A percentile compares a stretch with the other conserved stretches of the same genome.
Evolutionary conservation across 2,888 invertebrate species (phyloP).

Genomic region (Eurytoma californica): DNA sequence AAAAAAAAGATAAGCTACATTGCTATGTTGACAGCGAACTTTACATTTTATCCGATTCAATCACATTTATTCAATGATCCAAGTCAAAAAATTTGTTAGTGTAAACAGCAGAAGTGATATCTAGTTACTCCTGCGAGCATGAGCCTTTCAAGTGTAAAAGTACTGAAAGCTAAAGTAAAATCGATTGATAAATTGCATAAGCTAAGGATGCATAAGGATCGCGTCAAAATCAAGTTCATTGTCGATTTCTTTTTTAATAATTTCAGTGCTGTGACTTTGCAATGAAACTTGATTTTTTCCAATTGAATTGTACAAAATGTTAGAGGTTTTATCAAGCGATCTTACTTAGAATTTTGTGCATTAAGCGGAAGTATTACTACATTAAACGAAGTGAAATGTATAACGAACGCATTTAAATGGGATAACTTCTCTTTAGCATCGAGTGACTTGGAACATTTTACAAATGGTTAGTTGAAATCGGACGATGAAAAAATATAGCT

Average conservation of each 20-base stretch:
- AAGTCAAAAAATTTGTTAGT: constrained; percentile 53
- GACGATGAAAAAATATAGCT: constrained; percentile 49
- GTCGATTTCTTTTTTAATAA: constrained; percentile 43
- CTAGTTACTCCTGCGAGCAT: constrained; percentile 12
- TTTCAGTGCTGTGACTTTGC: constrained; percentile 49
- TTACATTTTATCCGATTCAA: constrained; percentile 56
- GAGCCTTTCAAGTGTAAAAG: constrained; percentile 31
- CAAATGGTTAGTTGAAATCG: constrained; percentile 50
- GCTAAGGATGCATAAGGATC: constrained; percentile 16
- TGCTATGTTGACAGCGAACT: constrained; percentile 54
- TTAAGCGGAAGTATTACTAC: constrained; percentile 45
- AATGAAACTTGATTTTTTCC: constrained; percentile 43
- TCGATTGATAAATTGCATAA: constrained; percentile 37
- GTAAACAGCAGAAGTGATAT: constrained; percentile 25
- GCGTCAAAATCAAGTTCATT: constrained; percentile 48
- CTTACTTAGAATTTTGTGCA: constrained; percentile 42
- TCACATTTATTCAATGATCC: constrained; percentile 58
- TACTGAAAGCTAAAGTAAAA: constrained; percentile 44
- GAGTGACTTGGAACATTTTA: constrained; percentile 53
- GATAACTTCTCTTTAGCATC: constrained; percentile 30
- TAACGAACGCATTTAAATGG: constrained; percentile 20
- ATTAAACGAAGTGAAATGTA: constrained; percentile 25
- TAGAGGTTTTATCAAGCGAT: constrained; percentile 43
- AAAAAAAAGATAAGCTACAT: constrained; percentile 4
- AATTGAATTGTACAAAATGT: constrained; percentile 34